These are phyloP conservation scores for Drosophila pseudoobscura DNA, from an alignment of 1,140 invertebrate genomes.

Conservation along the genomic window DNA sequence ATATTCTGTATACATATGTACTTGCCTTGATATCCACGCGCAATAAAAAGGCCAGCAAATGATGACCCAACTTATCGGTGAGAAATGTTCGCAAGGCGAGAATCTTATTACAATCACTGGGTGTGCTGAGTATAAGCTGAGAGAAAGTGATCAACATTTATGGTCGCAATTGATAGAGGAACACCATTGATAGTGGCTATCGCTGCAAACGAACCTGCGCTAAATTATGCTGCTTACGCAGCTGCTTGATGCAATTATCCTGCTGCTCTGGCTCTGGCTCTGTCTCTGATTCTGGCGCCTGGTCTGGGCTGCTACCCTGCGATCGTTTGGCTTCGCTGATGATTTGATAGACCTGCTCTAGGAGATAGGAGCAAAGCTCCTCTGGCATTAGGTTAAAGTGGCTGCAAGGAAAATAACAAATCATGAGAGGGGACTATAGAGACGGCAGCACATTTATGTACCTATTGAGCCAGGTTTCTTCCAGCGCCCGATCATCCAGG, in stretches of 20 bases:
- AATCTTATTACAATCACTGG: conserved; percentile 79
- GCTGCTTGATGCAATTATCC: conserved; percentile 65
- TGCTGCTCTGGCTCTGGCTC: conserved; percentile 50
- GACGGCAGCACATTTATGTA: not conserved
- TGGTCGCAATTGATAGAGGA: not conserved
- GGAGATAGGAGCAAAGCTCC: conserved; percentile 69
- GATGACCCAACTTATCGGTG: conserved; percentile 74
- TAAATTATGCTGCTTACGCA: conserved; percentile 71
- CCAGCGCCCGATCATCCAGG: conserved; percentile 50
- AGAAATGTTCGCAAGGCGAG: conserved; percentile 73
- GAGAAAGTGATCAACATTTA: not conserved
- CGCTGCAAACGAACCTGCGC: conserved; percentile 50
- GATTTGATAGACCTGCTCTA: conserved; percentile 76
- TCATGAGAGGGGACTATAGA: not conserved
- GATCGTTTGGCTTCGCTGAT: conserved; percentile 72
- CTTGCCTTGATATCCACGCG: conserved; percentile 73
- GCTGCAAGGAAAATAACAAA: conserved; percentile 25
- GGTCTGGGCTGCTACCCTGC: conserved; percentile 36
- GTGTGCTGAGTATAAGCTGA: conserved; percentile 74
- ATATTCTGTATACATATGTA: not conserved
- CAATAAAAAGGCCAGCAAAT: conserved; percentile 68
- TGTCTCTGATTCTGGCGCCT: conserved; percentile 38
- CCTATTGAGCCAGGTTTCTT: conserved; percentile 64
- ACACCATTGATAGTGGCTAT: too few relatives aligned
- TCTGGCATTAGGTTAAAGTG: conserved; percentile 75